Percentiles rank a stretch among this genome's conserved stretches.
Evolutionary conservation across 2,113 vertebrate species (phyloP).

Genomic region (Mus spicilegus): DNA sequence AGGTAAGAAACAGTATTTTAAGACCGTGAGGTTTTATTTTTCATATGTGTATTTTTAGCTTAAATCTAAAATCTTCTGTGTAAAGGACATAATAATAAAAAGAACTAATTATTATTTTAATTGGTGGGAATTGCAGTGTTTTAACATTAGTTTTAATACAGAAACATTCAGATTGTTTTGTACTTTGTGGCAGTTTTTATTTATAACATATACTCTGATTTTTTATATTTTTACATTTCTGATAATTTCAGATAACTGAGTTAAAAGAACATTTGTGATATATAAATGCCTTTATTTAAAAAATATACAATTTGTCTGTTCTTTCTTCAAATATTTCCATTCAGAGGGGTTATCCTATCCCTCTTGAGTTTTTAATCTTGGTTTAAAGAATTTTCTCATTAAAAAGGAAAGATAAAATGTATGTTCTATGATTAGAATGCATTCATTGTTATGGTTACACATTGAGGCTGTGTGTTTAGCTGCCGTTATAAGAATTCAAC

Average conservation of each 20-base stretch:
- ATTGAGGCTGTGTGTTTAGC: background rate
- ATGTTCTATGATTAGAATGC: background rate
- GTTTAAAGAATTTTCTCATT: background rate
- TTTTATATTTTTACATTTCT: no score
- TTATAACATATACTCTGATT: background rate
- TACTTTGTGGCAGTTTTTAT: constrained; percentile 6
- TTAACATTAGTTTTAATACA: constrained; percentile 29
- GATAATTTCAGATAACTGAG: constrained; percentile 2
- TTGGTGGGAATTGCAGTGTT: background rate
- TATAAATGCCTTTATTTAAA: background rate
- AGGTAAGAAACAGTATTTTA: constrained; percentile 89
- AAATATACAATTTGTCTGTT: background rate
- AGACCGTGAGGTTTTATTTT: background rate
- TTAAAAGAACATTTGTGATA: background rate
- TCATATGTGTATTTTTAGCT: background rate
- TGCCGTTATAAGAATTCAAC: background rate
- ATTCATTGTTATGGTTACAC: background rate
- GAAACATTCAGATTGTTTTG: background rate
- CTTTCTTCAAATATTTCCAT: background rate
- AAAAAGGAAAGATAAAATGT: background rate
- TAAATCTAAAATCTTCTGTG: background rate
- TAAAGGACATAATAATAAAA: constrained; percentile 61
- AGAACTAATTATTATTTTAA: constrained; percentile 9
- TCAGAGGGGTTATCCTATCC: background rate
- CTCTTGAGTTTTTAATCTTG: constrained; percentile 29